Base-by-base conservation (phyloP, 2,797 vertebrate species). In the Acipenser oxyrinchus region DNA sequence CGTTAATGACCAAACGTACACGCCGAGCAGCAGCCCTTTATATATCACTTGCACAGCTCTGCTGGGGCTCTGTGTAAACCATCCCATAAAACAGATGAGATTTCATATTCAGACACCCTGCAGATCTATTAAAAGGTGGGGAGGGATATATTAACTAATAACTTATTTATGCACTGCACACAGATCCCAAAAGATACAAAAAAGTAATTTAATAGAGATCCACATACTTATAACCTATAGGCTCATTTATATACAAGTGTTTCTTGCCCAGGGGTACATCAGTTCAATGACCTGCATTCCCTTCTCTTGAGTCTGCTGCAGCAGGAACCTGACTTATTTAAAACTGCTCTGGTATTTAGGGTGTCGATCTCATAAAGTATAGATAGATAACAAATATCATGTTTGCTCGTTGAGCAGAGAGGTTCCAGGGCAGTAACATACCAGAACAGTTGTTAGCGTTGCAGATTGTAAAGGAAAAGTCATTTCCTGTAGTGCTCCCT, bases 191-290 rank as follows among this genome's bases (percentile, higher is more conserved):
- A 37, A 37, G 37, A 37, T 37, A 4, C 4, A 4, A 37, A 4
- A 37, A 18, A 18, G 15, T 1, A 18, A 18, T 18, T 60, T 8
- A 12, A n/a, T 49, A 10, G 60, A 62, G 6, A 62, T 59, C 10
- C 51, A 69, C 10, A 10, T 10, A 49, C 52, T 58, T 51, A 51
- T 11, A 51, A 65, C 63, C 48, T 55, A n/a, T n/a, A n/a, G 63
- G 18, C 12, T 53, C 57, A 53, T 69, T 65, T 64, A 49, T 51
- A 61, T 23, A 12, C 37, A 64, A 53, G 8, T 23, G 50, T 57
- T 23, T 53, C 18, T 65, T 65, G 59, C 6, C 49, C 63, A 13
- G 11, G 58, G 62, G 63, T 48, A 15, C 58, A 69, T 69, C 13
- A 52, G 13, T 48, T 60, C 55, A 37, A 61, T 51, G 49, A 63